A percentile compares a stretch with the other conserved stretches of the same genome.
Conservation (phyloP, 2,113 vertebrate genomes). For the Riparia riparia region DNA sequence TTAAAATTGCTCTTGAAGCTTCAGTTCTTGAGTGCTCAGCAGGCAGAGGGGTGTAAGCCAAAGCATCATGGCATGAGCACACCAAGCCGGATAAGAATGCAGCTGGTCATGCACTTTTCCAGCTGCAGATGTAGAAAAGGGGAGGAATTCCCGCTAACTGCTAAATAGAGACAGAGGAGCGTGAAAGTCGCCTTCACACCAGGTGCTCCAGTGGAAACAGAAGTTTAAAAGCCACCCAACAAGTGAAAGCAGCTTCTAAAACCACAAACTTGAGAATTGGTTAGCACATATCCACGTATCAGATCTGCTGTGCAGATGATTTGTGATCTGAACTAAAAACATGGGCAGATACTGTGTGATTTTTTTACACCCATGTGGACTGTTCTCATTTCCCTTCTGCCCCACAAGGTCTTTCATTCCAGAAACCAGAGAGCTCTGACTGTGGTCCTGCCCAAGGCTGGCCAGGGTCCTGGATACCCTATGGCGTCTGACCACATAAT, state of each 20-base stretch:
- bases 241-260: neutral
- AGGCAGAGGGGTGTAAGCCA: neutral
- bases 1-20: neutral
- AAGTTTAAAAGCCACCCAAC: neutral
- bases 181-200: rapidly evolving
- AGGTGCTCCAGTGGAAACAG: neutral
- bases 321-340: neutral
- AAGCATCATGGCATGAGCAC: neutral
- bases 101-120: neutral
- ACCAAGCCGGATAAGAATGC: neutral
- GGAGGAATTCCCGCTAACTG: neutral
- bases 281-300: neutral
- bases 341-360: neutral
- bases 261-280: neutral
- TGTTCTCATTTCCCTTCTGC: neutral
- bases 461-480: neutral
- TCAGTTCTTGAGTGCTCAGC: neutral
- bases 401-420: neutral
- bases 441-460: neutral
- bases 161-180: neutral
- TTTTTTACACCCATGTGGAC: neutral
- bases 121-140: neutral
- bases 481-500: rapidly evolving
- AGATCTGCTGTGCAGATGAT: neutral
- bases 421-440: neutral